Evolutionary conservation across 2,113 vertebrate species (phyloP), one percentile per base, ranked within the genome.

Genomic region (Neopipo cinnamomea): DNA sequence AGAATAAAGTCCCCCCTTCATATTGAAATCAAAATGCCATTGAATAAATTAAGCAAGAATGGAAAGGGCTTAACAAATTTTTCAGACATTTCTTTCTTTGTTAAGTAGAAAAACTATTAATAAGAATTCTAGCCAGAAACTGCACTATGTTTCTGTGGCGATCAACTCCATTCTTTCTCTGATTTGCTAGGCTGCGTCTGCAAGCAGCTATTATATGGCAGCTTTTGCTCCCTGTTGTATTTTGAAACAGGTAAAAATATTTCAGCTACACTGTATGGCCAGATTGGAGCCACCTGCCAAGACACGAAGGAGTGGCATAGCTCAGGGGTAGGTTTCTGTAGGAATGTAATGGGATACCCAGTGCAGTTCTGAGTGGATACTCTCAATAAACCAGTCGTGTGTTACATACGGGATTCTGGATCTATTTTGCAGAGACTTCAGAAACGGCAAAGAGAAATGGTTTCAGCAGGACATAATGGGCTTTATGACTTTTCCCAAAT

Each of bases 381-480:
- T 46, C 25, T 79, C 62, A 86, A 87, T 61, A 87, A 92, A 79
- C 27, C 66, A 81, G 28, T 46, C 2, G 5, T 0, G 0, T 46
- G 19, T 72, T 85, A 93, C 56, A 42, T 68, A 20, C 14, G 12
- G n/a, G 86, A 87, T 85, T 91, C 88, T 92, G 62, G 73, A 93
- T 89, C 84, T 94, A 50, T 95, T 97, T 94, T 93, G 73, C 73
- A 94, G 85, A 55, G 79, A 61, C 58, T 82, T 93, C 73, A 89
- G 85, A 89, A 91, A 94, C n/a, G 17, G 85, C 68, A 75, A 92
- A 81, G 53, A 96, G 85, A 92, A 97, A 95, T 78, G 76, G 82
- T 87, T 97, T 84, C 93, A 96, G 93, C 95, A 80, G 95, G 95
- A 95, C 85, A 96, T 96, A 93, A 97, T 95, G 61, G 85, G 83